Conservation (phyloP, 2,888 invertebrate genomes). For the Adineta ricciae region DNA sequence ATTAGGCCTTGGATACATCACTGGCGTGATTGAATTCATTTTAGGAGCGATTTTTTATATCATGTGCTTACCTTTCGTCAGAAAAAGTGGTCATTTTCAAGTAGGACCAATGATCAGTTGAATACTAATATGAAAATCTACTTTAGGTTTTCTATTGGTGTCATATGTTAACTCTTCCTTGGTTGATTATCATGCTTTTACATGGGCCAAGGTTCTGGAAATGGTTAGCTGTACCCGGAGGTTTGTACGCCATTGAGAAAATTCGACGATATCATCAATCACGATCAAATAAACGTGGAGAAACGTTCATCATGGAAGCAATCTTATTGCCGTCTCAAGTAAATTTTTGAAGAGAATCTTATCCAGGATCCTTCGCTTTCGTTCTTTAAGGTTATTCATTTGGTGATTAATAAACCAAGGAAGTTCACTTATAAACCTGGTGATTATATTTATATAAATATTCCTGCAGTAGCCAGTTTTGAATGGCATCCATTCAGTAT, state of each 20-base stretch:
- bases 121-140: too few relatives aligned
- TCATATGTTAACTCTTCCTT: slow-evolving; percentile 71
- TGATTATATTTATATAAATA: slow-evolving; percentile 82
- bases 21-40: slow-evolving; percentile 64
- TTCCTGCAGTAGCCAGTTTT: slow-evolving; percentile 77
- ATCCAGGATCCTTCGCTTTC: slow-evolving; percentile 38
- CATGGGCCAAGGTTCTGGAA: slow-evolving; percentile 90
- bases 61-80: slow-evolving; percentile 74
- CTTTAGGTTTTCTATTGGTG: slow-evolving; percentile 80
- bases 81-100: slow-evolving; percentile 78
- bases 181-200: slow-evolving; percentile 70
- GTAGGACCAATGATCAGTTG: background rate
- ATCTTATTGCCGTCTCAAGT: slow-evolving; percentile 75
- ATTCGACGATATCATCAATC: slow-evolving; percentile 53
- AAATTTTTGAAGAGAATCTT: background rate
- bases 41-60: slow-evolving; percentile 67
- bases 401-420: slow-evolving; percentile 73
- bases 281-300: slow-evolving; percentile 53
- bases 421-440: slow-evolving; percentile 81
- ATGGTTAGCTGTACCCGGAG: slow-evolving; percentile 75
- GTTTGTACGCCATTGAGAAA: slow-evolving; percentile 68
- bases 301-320: slow-evolving; percentile 78
- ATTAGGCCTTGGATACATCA: slow-evolving; percentile 60
- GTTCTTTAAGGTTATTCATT: slow-evolving; percentile 60
- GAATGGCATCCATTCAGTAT: slow-evolving; percentile 97